Percentiles rank a stretch among this genome's conserved stretches.
Evolutionary conservation across 1,140 invertebrate species (phyloP).

Genomic region (Papilio glaucus): DNA sequence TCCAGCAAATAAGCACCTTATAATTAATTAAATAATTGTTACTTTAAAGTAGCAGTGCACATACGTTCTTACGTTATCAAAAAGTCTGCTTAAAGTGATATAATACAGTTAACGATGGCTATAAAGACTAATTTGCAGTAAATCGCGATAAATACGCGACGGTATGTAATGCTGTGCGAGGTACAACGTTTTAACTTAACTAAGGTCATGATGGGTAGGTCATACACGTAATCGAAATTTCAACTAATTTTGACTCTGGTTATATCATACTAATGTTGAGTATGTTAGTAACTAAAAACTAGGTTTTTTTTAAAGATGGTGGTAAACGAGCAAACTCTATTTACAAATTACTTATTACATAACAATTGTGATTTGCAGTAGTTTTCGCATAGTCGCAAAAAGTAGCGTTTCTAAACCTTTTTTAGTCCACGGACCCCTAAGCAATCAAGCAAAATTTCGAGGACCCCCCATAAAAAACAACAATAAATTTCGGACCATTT

Average conservation of each 20-base stretch:
- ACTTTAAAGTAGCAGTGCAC: constrained; percentile 2
- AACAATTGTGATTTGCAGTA: too few species aligned
- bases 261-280: too few species aligned
- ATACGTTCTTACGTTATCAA: constrained; percentile 13
- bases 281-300: too few species aligned
- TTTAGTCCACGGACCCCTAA: too few species aligned
- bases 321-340: too few species aligned
- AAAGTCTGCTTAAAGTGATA: neutral
- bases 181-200: constrained; percentile 55
- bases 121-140: constrained; percentile 22
- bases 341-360: too few species aligned
- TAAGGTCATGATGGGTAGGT: constrained; percentile 56
- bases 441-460: too few species aligned
- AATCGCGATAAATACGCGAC: constrained; percentile 51
- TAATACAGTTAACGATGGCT: constrained; percentile 2
- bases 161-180: constrained; percentile 51
- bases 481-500: too few species aligned
- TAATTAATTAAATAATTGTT: constrained; percentile 41
- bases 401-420: too few species aligned
- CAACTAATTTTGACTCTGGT: neutral
- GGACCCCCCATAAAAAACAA: too few species aligned
- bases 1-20: constrained; percentile 46
- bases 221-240: constrained; percentile 22
- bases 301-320: too few species aligned
- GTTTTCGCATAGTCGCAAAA: too few species aligned